Evolutionary conservation across 2,888 invertebrate species (phyloP), one percentile per base, ranked within the genome.

Genomic region (Laothoe populi): DNA sequence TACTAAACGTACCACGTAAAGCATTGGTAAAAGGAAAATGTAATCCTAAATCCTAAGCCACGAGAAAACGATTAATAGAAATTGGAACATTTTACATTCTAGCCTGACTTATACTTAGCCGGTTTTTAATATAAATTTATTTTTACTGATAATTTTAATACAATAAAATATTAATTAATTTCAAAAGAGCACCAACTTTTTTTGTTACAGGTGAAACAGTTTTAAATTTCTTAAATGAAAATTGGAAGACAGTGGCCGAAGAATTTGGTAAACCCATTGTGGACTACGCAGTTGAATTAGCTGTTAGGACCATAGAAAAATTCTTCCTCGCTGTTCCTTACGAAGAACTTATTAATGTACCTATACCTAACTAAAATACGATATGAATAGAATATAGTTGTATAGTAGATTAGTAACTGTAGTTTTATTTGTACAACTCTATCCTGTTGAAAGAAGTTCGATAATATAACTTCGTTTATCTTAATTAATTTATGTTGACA

Each of bases 241-340:
- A 92, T 66, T 91, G 92, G 92, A 78, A 74, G 58, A 77, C 79
- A 0, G 87, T 92, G 0, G 85, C 89, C 0, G 85, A 87, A 63
- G 92, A 92, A 67, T 92, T 92, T 13, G 92, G 92, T 1, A 90
- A 90, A 66, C 92, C 92, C 0, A 84, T 92, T 1, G 84, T 92
- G 0, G 92, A 92, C 64, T 91, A 91, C 61, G 83, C 90, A 0
- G 89, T 90, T 2, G 90, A 89, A 0, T 67, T 91, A 63, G 88
- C 87, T 2, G 62, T 91, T 11, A 84, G 64, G 44, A 90, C 87
- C 0, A 83, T 92, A 5, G 84, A 86, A 66, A 90, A 87, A 64
- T 92, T 92, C 78, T 91, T 92, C 73, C 8, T 78, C 0, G 83
- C 53, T 0, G 91, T 90, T 4, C 92, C 92, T 0, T 89, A 87